Conservation (phyloP, 2,888 invertebrate genomes). For the Chymomyza amoena region DNA sequence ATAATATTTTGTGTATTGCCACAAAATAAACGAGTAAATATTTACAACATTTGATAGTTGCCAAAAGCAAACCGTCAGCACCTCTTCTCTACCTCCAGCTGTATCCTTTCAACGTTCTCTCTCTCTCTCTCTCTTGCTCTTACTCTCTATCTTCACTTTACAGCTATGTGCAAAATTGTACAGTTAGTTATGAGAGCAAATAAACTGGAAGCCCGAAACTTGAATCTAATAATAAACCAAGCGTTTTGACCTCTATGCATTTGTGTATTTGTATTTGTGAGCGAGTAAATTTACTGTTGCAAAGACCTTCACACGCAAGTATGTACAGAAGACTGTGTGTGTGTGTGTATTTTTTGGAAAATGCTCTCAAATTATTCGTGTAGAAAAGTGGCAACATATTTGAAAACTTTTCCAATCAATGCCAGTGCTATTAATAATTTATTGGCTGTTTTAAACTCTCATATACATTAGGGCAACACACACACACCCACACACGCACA, state of each 20-base stretch:
- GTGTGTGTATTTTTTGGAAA: constrained; percentile 31
- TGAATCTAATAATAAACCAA: constrained; percentile 63
- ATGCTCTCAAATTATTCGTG: constrained; percentile 67
- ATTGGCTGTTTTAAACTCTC: constrained; percentile 64
- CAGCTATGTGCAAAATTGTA: neutral
- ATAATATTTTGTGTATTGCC: constrained; percentile 28
- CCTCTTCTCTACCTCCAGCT: neutral
- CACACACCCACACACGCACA: constrained; percentile 4
- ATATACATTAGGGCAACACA: neutral
- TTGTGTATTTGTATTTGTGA: constrained; percentile 26
- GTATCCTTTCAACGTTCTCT: neutral
- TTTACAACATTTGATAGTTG: constrained; percentile 46
- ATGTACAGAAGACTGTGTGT: constrained; percentile 10
- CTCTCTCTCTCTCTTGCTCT: too few relatives aligned
- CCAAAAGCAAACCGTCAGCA: neutral
- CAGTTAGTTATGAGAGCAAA: constrained; percentile 47
- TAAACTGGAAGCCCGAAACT: constrained; percentile 54
- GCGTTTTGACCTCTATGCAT: neutral
- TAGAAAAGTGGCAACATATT: constrained; percentile 74
- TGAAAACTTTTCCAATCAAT: constrained; percentile 74
- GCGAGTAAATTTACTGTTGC: neutral
- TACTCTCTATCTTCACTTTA: neutral
- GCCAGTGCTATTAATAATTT: constrained; percentile 72
- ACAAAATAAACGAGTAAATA: constrained; percentile 62
- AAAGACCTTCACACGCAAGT: constrained; percentile 6